Evolutionary conservation across 2,797 vertebrate genomes (phyloP).

Genomic region (Acipenser oxyrinchus): DNA sequence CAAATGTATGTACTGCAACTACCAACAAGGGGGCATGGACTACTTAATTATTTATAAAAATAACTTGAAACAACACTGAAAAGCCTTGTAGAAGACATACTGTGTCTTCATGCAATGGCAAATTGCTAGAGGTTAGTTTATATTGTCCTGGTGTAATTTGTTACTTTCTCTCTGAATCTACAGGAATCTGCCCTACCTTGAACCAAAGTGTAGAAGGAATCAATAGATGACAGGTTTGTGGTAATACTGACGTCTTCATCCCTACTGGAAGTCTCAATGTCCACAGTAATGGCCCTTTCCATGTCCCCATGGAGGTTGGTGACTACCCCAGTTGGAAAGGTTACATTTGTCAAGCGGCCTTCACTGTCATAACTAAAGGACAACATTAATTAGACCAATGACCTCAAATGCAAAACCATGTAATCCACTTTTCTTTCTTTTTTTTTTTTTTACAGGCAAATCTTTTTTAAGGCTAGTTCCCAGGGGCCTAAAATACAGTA

Average conservation of each 20-base stretch:
- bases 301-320: slow-evolving; percentile 88
- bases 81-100: background rate
- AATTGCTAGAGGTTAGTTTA: slow-evolving; percentile 51
- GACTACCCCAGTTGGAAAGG: slow-evolving; percentile 91
- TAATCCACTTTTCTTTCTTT: slow-evolving; percentile 27
- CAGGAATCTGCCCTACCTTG: slow-evolving; percentile 69
- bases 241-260: slow-evolving; percentile 93
- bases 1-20: too few species aligned
- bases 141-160: slow-evolving; percentile 38
- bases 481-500: too few species aligned
- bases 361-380: slow-evolving; percentile 86
- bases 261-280: slow-evolving; percentile 81
- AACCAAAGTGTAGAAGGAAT: slow-evolving; percentile 88
- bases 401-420: slow-evolving; percentile 23
- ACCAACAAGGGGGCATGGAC: background rate
- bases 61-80: background rate
- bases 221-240: slow-evolving; percentile 84
- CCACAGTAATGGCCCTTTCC: slow-evolving; percentile 82
- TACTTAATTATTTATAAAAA: slow-evolving; percentile 8
- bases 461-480: slow-evolving; percentile 23
- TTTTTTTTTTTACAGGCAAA: slow-evolving; percentile 21
- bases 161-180: background rate
- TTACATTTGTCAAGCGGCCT: slow-evolving; percentile 91
- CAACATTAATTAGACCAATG: slow-evolving; percentile 23
- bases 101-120: slow-evolving; percentile 38